Evolutionary conservation across 2,797 vertebrate genomes (phyloP).

Genomic region (Sternotherus odoratus): DNA sequence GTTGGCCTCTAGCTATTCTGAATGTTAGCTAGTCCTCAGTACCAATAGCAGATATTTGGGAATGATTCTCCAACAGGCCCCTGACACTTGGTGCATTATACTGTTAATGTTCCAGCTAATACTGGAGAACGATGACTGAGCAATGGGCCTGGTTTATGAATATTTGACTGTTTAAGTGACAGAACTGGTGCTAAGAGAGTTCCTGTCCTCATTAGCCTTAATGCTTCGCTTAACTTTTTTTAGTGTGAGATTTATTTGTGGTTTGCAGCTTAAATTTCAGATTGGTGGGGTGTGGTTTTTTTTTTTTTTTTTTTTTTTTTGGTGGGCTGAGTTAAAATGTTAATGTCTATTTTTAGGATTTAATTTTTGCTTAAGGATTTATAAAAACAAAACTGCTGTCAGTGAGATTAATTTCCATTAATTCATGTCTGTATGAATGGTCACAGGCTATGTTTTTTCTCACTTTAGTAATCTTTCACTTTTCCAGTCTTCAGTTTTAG

Average conservation of each 20-base stretch:
- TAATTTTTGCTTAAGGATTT: neutral
- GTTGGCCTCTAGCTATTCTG: neutral
- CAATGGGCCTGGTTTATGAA: neutral
- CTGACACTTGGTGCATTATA: neutral
- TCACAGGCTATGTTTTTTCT: neutral
- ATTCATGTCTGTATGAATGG: neutral
- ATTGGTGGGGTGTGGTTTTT: too few species aligned
- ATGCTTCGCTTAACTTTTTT: neutral
- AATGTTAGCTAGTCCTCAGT: neutral
- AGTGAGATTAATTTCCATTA: neutral
- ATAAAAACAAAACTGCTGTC: neutral
- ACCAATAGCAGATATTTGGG: neutral
- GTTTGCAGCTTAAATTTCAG: neutral
- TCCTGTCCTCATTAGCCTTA: neutral
- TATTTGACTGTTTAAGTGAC: neutral
- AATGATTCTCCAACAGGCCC: neutral
- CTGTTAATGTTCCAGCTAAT: neutral
- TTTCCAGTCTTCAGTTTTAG: neutral
- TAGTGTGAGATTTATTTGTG: neutral
- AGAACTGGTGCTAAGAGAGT: neutral
- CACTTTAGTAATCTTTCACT: neutral
- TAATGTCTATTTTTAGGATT: neutral
- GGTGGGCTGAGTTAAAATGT: neutral
- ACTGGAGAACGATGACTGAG: neutral
- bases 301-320: too few species aligned